Conservation (phyloP, 2,888 invertebrate species). For the Gymnosoma rotundatum region DNA sequence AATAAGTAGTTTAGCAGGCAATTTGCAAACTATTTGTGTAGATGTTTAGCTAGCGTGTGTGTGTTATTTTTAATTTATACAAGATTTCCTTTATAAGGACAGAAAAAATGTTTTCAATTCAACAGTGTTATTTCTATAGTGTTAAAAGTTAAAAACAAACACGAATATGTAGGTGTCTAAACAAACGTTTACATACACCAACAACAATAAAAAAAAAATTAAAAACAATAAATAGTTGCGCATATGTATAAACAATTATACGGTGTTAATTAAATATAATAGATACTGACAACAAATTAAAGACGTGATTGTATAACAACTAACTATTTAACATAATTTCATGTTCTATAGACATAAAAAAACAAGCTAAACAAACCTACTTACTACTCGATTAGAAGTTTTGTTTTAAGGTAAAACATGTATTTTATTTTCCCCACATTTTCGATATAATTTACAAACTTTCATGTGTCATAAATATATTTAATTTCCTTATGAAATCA, state of each 20-base stretch:
- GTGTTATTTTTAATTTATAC: constrained; percentile 14
- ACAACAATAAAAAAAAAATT: constrained; percentile 3
- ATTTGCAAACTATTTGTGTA: constrained; percentile 23
- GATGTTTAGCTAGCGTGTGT: too few species aligned
- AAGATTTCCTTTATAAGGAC: constrained; percentile 52
- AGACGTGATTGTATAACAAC: constrained; percentile 61
- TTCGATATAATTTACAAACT: constrained; percentile 46
- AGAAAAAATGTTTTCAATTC: constrained; percentile 47
- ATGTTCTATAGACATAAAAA: constrained; percentile 34
- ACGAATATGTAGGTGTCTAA: constrained; percentile 51
- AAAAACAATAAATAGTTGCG: constrained; percentile 33
- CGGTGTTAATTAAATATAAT: constrained; percentile 46
- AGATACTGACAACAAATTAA: constrained; percentile 31
- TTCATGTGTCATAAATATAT: constrained; percentile 38
- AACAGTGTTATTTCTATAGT: constrained; percentile 19
- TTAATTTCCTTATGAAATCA: constrained; percentile 54
- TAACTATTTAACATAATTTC: constrained; percentile 52
- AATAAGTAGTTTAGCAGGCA: neutral
- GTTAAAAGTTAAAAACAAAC: neutral
- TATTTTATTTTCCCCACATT: constrained; percentile 28
- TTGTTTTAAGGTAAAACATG: constrained; percentile 30
- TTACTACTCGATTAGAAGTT: constrained; percentile 19
- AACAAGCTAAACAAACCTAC: constrained; percentile 33
- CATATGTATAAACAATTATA: constrained; percentile 59
- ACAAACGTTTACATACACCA: constrained; percentile 6